These are phyloP conservation scores for Ooceraea biroi DNA, from an alignment of 1,140 invertebrate genomes.

Conservation along the genomic window DNA sequence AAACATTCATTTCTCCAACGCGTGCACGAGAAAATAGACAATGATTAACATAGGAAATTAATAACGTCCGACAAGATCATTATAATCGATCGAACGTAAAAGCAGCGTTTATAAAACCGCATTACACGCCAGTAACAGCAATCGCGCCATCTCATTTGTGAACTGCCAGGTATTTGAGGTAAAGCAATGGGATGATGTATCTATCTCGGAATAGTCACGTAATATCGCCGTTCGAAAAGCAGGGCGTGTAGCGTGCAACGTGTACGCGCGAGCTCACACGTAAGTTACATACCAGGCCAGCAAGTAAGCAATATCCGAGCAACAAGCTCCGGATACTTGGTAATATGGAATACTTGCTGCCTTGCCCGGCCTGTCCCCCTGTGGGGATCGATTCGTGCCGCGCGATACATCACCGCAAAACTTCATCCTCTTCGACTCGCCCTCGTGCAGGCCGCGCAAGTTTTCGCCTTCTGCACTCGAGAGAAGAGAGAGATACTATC, in stretches of 20 bases:
- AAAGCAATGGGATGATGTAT: neutral
- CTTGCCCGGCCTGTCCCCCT: slow-evolving; percentile 6
- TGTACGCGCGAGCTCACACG: neutral
- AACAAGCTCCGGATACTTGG: slow-evolving; percentile 60
- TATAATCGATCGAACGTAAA: neutral
- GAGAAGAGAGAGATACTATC: slow-evolving; percentile 4
- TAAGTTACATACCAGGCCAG: neutral
- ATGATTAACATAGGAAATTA: neutral
- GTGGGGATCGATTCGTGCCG: slow-evolving; percentile 61
- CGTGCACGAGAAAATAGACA: too few species aligned
- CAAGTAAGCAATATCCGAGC: slow-evolving; percentile 64
- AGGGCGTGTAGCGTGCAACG: neutral
- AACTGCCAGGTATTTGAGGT: neutral
- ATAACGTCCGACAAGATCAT: neutral
- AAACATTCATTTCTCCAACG: too few species aligned
- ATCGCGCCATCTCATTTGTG: neutral
- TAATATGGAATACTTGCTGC: slow-evolving; percentile 58
- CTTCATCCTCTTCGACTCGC: slow-evolving; percentile 50
- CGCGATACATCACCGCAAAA: slow-evolving; percentile 61
- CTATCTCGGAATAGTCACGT: slow-evolving; percentile 26
- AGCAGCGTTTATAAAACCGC: neutral
- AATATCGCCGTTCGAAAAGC: slow-evolving; percentile 21
- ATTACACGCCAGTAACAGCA: neutral
- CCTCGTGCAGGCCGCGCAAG: slow-evolving; percentile 51
- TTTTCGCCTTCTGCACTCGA: slow-evolving; percentile 30